Evolutionary conservation across 2,113 vertebrate species (phyloP), one percentile per base, ranked within the genome.

Genomic region (Steatornis caripensis): DNA sequence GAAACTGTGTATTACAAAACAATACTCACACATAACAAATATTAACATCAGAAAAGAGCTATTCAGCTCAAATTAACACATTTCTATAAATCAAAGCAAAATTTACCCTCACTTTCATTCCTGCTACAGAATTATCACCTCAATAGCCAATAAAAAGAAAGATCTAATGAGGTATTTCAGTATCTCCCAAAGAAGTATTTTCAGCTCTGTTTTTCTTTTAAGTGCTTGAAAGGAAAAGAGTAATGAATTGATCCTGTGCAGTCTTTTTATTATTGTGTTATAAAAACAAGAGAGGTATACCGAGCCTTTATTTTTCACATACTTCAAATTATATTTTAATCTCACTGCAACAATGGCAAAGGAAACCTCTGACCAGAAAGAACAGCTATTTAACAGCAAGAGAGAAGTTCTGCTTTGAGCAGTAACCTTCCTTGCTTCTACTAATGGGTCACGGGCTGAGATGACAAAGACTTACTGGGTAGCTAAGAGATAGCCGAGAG

Each of bases 81-180:
- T 97, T 96, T 68, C 68, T 68, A 58, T 32, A 96, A 97, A 96
- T 97, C 90, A 97, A 97, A 96, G 95, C n/a, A 95, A 93, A 91
- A 78, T 60, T 75, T 77, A 95, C 68, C 90, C 83, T 90, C 83
- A 54, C 90, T 32, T 93, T 90, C 71, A 5, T 85, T 93, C 90
- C 85, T 90, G 87, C 83, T 91, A 92, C 87, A 94, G 75, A 96
- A 95, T 78, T 95, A 92, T 96, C 96, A 96, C 95, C 75, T 96
- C 95, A 92, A 80, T 0, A 93, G 66, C 90, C 95, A 96, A 94
- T 90, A 83, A 93, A 93, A 95, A 84, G 68, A 78, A 90, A 91
- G 68, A 94, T 88, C 79, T 97, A 96, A 97, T 89, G 87, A 96
- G 92, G 54, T 94, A 92, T 94, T 96, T 93, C 92, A 95, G 92